Base-by-base conservation (phyloP, 2,888 invertebrate species). In the Podotricha telesiphe region DNA sequence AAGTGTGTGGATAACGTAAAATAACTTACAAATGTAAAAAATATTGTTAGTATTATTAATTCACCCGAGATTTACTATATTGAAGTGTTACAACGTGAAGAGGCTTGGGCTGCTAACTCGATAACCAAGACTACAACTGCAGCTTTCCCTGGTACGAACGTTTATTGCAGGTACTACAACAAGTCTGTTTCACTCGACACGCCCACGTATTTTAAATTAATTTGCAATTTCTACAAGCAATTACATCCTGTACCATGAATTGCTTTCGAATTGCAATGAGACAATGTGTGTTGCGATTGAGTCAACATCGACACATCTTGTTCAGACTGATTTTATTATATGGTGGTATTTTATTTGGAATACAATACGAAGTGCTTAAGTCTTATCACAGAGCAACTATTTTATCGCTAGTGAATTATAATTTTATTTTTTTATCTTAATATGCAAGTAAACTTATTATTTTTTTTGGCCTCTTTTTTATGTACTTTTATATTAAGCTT, bases 111-210 rank as follows among this genome's bases (percentile, higher is more conserved):
- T 86, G 89, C 90, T 91, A 91, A 91, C 91, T 91, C 88, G 89
- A 91, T 92, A 91, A 92, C n/a, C 92, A 91, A 92, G 92, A 91
- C 88, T n/a, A 86, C 88, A 90, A 88, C 89, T 86, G 90, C 89
- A 86, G 91, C 87, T 89, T 86, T 89, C 88, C 89, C 92, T 91
- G 92, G 92, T 93, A 91, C 92, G 91, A 91, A n/a, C n/a, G n/a
- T 91, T 93, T 92, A 91, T 93, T 92, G 90, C 92, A 93, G 91
- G 92, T 91, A 89, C 91, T 91, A 89, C 89, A 88, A 89, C 91
- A 88, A 91, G 86, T 85, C 89, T 85, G 86, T 85, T 84, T 86
- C 87, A 86, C 88, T 86, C 87, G 82, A 86, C n/a, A n/a, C 86
- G 88, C 87, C 87, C 87, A 89, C 88, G 89, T 91, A 91, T 91